These are phyloP conservation scores for Morinoia aosen DNA, from an alignment of 2,888 invertebrate genomes.

Conservation along the genomic window DNA sequence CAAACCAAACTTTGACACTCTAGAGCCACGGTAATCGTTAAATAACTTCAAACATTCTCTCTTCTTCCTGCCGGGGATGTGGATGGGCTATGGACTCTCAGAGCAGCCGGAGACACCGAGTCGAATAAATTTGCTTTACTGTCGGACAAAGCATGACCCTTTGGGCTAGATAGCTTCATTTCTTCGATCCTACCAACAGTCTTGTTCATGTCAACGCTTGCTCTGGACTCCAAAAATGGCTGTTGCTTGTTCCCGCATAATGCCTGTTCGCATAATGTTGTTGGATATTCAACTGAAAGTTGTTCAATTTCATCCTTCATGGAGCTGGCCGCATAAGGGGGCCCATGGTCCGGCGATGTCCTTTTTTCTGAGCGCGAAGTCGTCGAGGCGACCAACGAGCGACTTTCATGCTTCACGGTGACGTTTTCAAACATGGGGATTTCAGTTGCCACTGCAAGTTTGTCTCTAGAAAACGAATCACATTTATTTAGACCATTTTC, in stretches of 20 bases:
- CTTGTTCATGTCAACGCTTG: conserved; percentile 14
- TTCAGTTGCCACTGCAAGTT: background rate
- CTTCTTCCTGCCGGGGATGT: background rate
- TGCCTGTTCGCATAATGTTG: conserved; percentile 3
- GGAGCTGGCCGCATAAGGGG: background rate
- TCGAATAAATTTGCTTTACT: conserved; percentile 2
- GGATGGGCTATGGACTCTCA: background rate
- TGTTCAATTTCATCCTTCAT: conserved; percentile 12
- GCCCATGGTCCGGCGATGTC: background rate
- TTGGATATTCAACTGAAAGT: background rate
- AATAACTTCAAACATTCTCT: conserved; percentile 23
- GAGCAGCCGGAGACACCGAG: conserved; percentile 19
- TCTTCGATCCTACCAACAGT: conserved; percentile 16
- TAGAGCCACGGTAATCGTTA: background rate
- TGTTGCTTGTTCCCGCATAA: conserved; percentile 2
- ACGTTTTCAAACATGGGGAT: background rate
- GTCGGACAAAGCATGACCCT: background rate
- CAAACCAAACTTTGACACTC: conserved; percentile 33
- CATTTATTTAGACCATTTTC: background rate
- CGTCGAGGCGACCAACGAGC: background rate
- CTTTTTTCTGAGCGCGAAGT: background rate
- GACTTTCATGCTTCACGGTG: background rate
- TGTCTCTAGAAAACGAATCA: background rate
- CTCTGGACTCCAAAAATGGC: background rate
- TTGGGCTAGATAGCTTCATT: background rate